Base-by-base conservation (phyloP, 37 sponge, comb jelly and placozoan species). In the Lycopodina hypogea region DNA sequence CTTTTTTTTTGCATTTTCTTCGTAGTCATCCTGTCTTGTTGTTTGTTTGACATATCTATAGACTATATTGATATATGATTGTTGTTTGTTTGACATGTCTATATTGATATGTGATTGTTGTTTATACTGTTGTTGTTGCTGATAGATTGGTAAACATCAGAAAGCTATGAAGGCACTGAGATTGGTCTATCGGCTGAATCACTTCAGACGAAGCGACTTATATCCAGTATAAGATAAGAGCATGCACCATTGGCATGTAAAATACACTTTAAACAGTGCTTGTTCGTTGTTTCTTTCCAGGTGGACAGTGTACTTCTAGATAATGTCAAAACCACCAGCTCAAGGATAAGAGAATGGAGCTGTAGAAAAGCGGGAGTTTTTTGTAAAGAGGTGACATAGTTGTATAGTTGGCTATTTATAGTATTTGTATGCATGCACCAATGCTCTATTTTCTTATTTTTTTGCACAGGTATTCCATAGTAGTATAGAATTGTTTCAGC, bases 111-210 rank as follows among this genome's bases (percentile, higher is more conserved):
- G n/a, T n/a, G n/a, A n/a, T n/a, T n/a, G n/a, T n/a, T n/a, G n/a
- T n/a, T n/a, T n/a, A n/a, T n/a, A n/a, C n/a, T n/a, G n/a, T n/a
- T n/a, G n/a, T n/a, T n/a, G n/a, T n/a, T n/a, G n/a, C n/a, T n/a
- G n/a, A n/a, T 53, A 84, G 85, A 53, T 74, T 51, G 86, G 86
- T n/a, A 78, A 63, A 53, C 39, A 79, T 8, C n/a, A 65, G 23
- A 35, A 78, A 41, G 86, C 86, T 3, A 23, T 85, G 45, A 72
- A 73, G 64, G 68, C 21, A 14, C 59, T 85, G 57, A 72, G 45
- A 35, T 38, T 64, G 6, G 80, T 34, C 29, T 72, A 74, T 66
- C 39, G 57, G 28, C 28, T 85, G 26, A 85, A 85, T 67, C 79
- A 79, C 45, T 36, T 68, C 9, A 23, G 61, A 21, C 23, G 56